These are phyloP conservation scores for Zoroaster sp. DNA, from an alignment of 53 echinoderm and acorn worm genomes.

Conservation along the genomic window DNA sequence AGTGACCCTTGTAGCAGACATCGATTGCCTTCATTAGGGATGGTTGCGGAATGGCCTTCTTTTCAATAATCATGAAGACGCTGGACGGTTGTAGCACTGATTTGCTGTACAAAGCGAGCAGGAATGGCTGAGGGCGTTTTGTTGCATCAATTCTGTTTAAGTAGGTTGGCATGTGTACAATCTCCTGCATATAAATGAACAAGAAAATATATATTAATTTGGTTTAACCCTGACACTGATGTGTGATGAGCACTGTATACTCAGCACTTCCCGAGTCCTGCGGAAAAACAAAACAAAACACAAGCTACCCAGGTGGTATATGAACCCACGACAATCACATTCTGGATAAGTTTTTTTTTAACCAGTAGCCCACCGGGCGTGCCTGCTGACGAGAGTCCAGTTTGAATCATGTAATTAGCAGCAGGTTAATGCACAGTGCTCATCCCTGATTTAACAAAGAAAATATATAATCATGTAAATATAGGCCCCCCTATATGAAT, in stretches of 20 bases:
- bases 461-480: too few relatives aligned
- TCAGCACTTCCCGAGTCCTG: background rate
- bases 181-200: too few relatives aligned
- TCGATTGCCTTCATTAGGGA: background rate
- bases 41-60: background rate
- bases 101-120: background rate
- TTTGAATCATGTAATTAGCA: too few relatives aligned
- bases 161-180: background rate
- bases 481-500: too few relatives aligned
- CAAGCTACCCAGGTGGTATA: background rate
- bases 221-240: background rate
- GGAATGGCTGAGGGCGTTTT: background rate
- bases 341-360: background rate
- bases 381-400: too few relatives aligned
- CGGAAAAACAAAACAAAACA: too few relatives aligned
- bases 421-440: too few relatives aligned
- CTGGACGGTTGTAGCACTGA: background rate
- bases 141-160: background rate
- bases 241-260: background rate
- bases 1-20: background rate
- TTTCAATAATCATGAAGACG: too few relatives aligned
- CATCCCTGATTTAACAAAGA: too few relatives aligned
- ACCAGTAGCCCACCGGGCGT: too few relatives aligned
- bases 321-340: background rate
- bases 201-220: background rate